phyloP scores from a whole-genome alignment of 2,113 vertebrate species.

The Butorides virescens region DNA sequence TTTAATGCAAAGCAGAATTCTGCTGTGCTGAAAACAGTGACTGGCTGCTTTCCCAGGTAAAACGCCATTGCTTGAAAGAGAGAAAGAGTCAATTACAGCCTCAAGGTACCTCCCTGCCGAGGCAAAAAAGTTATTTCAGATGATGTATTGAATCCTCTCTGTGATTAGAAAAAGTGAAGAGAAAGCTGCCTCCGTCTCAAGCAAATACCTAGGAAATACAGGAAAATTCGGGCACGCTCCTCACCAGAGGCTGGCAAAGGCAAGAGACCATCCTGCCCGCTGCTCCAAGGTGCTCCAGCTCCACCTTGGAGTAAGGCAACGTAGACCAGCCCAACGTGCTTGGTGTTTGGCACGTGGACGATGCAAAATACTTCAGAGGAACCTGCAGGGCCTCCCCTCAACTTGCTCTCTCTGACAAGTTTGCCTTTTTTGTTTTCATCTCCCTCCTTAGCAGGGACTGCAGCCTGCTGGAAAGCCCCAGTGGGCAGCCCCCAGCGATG shows the following conservation, averaged over 20 bases:
- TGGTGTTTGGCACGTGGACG: rapidly evolving
- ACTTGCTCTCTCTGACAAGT: background rate
- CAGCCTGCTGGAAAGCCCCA: background rate
- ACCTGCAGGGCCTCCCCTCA: background rate
- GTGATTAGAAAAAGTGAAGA: background rate
- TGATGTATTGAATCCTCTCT: background rate
- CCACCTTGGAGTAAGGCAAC: background rate
- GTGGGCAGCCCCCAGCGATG: rapidly evolving
- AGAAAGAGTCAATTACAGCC: background rate
- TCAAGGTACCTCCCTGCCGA: background rate
- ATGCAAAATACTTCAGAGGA: background rate
- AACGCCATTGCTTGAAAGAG: background rate
- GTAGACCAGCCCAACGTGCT: background rate
- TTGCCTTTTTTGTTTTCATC: background rate
- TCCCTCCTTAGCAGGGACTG: background rate
- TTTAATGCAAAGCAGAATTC: background rate
- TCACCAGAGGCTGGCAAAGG: background rate
- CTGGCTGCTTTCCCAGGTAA: conserved; percentile 32
- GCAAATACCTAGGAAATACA: background rate
- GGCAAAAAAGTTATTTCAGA: background rate
- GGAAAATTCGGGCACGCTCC: background rate
- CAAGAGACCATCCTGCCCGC: background rate
- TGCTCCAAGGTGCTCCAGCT: background rate
- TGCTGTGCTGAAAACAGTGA: background rate
- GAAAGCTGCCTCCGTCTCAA: background rate